A percentile compares a stretch with the other conserved stretches of the same genome.
These are phyloP conservation scores for Baccha elongata DNA, from an alignment of 2,888 invertebrate species.

Conservation along the genomic window DNA sequence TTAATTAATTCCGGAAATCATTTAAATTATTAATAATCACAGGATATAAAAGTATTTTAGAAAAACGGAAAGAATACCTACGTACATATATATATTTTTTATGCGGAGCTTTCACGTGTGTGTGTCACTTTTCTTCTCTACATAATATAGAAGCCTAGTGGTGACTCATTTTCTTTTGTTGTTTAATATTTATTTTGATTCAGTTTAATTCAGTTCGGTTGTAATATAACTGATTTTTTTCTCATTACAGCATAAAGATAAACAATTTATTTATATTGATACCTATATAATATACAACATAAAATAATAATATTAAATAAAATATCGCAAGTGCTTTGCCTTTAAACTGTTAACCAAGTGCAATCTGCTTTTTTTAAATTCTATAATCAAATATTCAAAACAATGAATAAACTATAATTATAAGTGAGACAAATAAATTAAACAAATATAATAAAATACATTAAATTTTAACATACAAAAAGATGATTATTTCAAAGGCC, in stretches of 20 bases:
- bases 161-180: slow-evolving; percentile 65
- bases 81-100: not conserved
- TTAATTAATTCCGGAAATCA: not conserved
- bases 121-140: slow-evolving; percentile 49
- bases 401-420: slow-evolving; percentile 45
- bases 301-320: slow-evolving; percentile 2
- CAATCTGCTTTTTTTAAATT: slow-evolving; percentile 15
- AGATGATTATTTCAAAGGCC: slow-evolving; percentile 91
- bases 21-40: not conserved
- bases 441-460: slow-evolving; percentile 6
- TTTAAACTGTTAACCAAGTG: slow-evolving; percentile 4
- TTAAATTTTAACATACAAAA: slow-evolving; percentile 54
- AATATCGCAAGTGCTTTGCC: slow-evolving; percentile 18
- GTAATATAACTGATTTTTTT: not conserved
- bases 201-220: not conserved
- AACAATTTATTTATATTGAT: not conserved
- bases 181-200: slow-evolving; percentile 48
- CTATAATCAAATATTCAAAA: not conserved
- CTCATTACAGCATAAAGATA: slow-evolving; percentile 7
- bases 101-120: slow-evolving; percentile 33
- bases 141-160: slow-evolving; percentile 44
- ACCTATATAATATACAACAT: not conserved
- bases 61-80: not conserved
- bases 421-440: not conserved
- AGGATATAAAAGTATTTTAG: not conserved